Evolutionary conservation across 2,888 invertebrate genomes (phyloP), one percentile per base, ranked within the genome.

Genomic region (Scaptomyza polygonia): DNA sequence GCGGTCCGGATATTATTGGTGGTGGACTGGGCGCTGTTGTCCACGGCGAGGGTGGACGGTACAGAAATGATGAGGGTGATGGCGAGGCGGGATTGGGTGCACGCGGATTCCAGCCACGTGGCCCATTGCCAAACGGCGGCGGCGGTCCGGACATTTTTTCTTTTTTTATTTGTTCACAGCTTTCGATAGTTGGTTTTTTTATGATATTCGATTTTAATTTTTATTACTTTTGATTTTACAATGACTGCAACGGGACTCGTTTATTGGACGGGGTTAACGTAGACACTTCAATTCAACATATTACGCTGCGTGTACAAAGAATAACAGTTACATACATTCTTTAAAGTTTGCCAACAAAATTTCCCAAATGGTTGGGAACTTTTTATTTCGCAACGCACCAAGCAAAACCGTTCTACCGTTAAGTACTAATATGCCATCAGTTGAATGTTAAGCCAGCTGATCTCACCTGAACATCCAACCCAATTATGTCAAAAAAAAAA

Each of bases 11-110:
- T 81, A 95, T 94, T 67, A 94, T 93, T 4, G 95, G 95, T n/a
- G 95, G 95, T 1, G 96, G 95, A 77, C 95, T 95, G 1, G 95
- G 95, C 8, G 94, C 91, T 27, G 91, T 86, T 47, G 81, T 90
- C 93, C 95, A 96, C 49, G 96, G 96, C 36, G 96, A 96, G 12
- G 95, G 94, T 32, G 96, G 95, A 34, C 96, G 94, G 91, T 94
- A 96, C 85, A 95, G 94, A 72, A 94, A 93, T 3, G 93, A 92
- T 42, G 94, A 93, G 51, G 95, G 94, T 88, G 93, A 92, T 27
- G 91, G 88, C 8, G 90, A 88, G 67, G 89, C 79, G 53, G 90
- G 82, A 79, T 90, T 90, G 30, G 76, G 88, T 34, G 80, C 85
- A 65, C 91, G 89, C 59, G 91, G 89, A 80, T 90, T 91, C 91